Base-by-base conservation (phyloP, 2,888 invertebrate genomes). In the Pharmacophagus antenor region DNA sequence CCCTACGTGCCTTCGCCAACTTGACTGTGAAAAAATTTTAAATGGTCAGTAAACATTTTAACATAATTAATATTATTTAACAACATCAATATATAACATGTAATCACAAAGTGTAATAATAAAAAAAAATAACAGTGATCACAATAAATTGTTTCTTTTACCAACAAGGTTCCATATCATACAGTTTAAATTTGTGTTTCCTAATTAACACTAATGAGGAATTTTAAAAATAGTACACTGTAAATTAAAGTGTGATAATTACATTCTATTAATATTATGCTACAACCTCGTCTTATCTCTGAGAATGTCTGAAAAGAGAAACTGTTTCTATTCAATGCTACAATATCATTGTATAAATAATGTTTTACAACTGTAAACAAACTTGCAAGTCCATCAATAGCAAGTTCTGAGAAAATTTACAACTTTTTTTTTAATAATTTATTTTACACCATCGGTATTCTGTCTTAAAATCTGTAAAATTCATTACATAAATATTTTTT, bases 1-100 rank as follows among this genome's bases (percentile, higher is more conserved):
- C 91, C 88, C 91, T 91, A 87, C 91, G 91, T 91, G 91, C 91
- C 90, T 91, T 91, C 91, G 91, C 91, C 91, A 91, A 91, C 89
- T 91, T 91, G 91, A 91, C 91, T 91, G 85, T 51, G 72, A 56
- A 73, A 54, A 67, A 42, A 15, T 3, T 7, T 31, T 31, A 12
- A 31, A 31, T 12, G 31, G 10, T 31, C 12, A 31, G 31, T 31
- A 31, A 10, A 31, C 10, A 31, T 12, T 27, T 31, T 15, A 31
- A 31, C 15, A 10, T 31, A 31, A 31, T 2, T 42, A 42, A 17
- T 42, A 42, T 42, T 6, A 42, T 17, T 42, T 17, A n/a, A 42
- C 17, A 42, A 42, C n/a, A 15, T 6, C 1, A 17, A 6, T 17
- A 17, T 42, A 1, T 17, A 17, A 6, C 17, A 17, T 17, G n/a